Percentiles rank a stretch among this genome's conserved stretches.
Conservation (phyloP, 2,888 invertebrate species). For the Alloplasta piceator region DNA sequence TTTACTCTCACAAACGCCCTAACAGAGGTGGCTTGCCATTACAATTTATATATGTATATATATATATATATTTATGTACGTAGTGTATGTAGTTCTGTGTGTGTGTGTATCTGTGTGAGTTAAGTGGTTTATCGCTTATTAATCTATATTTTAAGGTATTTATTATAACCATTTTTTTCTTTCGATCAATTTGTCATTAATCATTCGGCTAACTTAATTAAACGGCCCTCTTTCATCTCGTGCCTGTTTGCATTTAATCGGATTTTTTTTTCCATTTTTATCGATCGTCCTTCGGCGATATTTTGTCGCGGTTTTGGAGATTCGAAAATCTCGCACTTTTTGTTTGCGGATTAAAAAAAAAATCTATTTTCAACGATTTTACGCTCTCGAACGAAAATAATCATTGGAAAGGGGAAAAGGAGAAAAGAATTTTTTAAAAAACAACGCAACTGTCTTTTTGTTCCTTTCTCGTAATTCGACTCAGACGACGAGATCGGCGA, state of each 20-base stretch:
- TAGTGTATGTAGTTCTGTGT: constrained; percentile 64
- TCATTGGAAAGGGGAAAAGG: background rate
- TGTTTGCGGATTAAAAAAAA: constrained; percentile 58
- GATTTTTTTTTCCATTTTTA: constrained; percentile 44
- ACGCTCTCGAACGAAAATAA: constrained; percentile 2
- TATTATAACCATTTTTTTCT: constrained; percentile 45
- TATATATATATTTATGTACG: constrained; percentile 47
- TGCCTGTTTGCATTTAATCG: constrained; percentile 52
- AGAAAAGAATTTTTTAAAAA: background rate
- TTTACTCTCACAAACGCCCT: constrained; percentile 59
- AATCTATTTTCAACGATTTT: constrained; percentile 37
- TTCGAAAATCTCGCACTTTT: constrained; percentile 28
- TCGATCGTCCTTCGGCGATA: constrained; percentile 38
- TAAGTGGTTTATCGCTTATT: constrained; percentile 64
- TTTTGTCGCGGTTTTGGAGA: constrained; percentile 42
- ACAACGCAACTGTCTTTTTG: background rate
- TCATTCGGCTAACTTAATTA: constrained; percentile 69
- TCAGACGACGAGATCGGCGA: constrained; percentile 32
- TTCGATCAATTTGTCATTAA: constrained; percentile 53
- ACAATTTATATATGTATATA: constrained; percentile 10
- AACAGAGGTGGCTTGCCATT: constrained; percentile 55
- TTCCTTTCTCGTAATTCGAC: constrained; percentile 5
- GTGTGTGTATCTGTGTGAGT: constrained; percentile 52
- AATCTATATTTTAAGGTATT: constrained; percentile 55
- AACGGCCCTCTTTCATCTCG: constrained; percentile 37